Conservation (phyloP, 2,888 invertebrate species). For the Rhogogaster chlorosoma region DNA sequence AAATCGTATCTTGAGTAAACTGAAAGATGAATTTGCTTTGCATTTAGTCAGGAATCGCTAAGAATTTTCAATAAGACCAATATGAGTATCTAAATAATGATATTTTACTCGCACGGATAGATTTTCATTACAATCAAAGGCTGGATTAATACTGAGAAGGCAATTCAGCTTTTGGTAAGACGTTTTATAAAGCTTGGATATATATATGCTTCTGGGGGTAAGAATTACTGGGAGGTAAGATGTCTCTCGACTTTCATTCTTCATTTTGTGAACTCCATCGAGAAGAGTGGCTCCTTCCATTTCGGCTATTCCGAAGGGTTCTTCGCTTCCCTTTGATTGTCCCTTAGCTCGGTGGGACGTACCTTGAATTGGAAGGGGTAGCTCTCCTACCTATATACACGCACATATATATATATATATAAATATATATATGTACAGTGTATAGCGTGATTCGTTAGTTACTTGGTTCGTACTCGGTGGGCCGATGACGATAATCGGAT, state of each 20-base stretch:
- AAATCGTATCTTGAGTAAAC: neutral
- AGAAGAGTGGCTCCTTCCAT: constrained; percentile 46
- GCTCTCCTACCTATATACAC: neutral
- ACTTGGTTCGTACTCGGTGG: constrained; percentile 19
- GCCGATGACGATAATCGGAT: constrained; percentile 50
- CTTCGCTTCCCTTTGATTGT: constrained; percentile 49
- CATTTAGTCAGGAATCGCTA: neutral
- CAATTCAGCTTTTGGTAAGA: neutral
- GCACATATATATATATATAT: neutral
- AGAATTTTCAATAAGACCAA: neutral
- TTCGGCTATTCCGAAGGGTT: constrained; percentile 38
- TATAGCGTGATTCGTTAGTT: constrained; percentile 12
- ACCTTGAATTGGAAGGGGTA: constrained; percentile 7
- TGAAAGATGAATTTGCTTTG: neutral
- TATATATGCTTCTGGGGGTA: neutral
- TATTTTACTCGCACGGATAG: neutral
- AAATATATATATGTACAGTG: neutral
- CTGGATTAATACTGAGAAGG: neutral
- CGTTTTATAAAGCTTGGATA: constrained; percentile 4
- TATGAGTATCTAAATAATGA: neutral
- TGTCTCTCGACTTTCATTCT: constrained; percentile 45
- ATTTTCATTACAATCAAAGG: neutral
- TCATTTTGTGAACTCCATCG: constrained; percentile 51
- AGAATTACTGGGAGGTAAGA: constrained; percentile 25
- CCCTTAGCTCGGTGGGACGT: constrained; percentile 27